Percentiles rank a stretch among this genome's conserved stretches.
Evolutionary conservation across 2,113 vertebrate species (phyloP).

Genomic region (Raja brachyura): DNA sequence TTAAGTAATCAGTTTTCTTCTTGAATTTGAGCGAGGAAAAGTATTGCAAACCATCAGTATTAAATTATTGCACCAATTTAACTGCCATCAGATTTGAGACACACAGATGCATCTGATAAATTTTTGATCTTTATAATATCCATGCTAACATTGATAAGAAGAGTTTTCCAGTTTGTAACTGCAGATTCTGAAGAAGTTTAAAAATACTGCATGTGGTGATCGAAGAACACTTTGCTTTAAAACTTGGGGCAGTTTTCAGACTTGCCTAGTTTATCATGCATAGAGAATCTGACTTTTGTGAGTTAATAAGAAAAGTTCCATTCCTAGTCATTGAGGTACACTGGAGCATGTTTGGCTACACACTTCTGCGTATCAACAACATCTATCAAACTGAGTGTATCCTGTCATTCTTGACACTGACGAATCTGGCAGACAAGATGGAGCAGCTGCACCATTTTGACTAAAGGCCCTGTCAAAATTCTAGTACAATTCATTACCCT

Average conservation of each 20-base stretch:
- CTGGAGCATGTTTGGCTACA: background rate
- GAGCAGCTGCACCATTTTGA: background rate
- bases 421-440: no score
- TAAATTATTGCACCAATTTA: no score
- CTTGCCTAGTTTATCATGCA: background rate
- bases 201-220: background rate
- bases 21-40: no score
- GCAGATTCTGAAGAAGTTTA: background rate
- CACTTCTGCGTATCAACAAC: background rate
- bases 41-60: no score
- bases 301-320: slow-evolving; percentile 3
- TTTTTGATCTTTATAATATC: background rate
- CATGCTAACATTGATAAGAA: background rate
- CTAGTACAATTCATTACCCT: background rate
- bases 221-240: background rate
- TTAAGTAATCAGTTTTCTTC: no score
- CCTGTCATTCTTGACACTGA: background rate
- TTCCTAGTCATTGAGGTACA: background rate
- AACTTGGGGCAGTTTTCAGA: background rate
- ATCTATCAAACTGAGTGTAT: background rate
- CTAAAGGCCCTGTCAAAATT: background rate
- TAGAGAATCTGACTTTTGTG: background rate
- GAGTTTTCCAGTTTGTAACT: background rate
- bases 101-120: background rate
- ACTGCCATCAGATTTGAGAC: background rate